phyloP scores from a whole-genome alignment of 2,888 invertebrate genomes.

The Augochlorella aurata region DNA sequence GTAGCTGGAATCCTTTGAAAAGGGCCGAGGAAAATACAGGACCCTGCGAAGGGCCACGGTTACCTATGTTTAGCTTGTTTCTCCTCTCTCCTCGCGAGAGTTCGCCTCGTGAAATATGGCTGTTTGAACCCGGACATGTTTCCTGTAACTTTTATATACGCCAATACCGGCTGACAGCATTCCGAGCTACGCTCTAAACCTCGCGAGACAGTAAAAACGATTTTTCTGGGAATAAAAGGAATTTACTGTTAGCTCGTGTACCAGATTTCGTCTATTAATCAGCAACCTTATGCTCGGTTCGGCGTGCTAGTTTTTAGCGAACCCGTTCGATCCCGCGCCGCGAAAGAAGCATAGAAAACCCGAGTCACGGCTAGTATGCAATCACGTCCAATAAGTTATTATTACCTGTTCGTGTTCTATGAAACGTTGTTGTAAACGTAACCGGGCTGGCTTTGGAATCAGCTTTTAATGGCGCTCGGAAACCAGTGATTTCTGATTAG shows the following conservation, averaged over 20 bases:
- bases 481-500: constrained; percentile 7
- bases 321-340: constrained; percentile 13
- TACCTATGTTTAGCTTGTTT: constrained; percentile 60
- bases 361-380: constrained; percentile 33
- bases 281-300: constrained; percentile 10
- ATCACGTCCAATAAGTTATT: constrained; percentile 37
- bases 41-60: constrained; percentile 61
- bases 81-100: constrained; percentile 59
- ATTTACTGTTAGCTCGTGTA: constrained; percentile 29
- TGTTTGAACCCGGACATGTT: constrained; percentile 72
- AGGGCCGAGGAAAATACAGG: constrained; percentile 50
- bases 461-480: not conserved
- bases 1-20: constrained; percentile 21
- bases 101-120: constrained; percentile 70
- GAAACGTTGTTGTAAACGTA: constrained; percentile 7
- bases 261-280: constrained; percentile 27
- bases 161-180: constrained; percentile 52
- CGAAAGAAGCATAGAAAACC: constrained; percentile 4
- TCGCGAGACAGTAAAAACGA: constrained; percentile 4
- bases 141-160: constrained; percentile 58
- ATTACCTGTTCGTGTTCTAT: constrained; percentile 14
- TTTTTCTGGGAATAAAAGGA: constrained; percentile 22
- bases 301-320: constrained; percentile 39
- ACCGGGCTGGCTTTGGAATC: not conserved
- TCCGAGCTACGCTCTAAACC: constrained; percentile 42